A percentile compares a stretch with the other conserved stretches of the same genome.
phyloP scores from a whole-genome alignment of 2,888 invertebrate species.

The Spodoptera littoralis region DNA sequence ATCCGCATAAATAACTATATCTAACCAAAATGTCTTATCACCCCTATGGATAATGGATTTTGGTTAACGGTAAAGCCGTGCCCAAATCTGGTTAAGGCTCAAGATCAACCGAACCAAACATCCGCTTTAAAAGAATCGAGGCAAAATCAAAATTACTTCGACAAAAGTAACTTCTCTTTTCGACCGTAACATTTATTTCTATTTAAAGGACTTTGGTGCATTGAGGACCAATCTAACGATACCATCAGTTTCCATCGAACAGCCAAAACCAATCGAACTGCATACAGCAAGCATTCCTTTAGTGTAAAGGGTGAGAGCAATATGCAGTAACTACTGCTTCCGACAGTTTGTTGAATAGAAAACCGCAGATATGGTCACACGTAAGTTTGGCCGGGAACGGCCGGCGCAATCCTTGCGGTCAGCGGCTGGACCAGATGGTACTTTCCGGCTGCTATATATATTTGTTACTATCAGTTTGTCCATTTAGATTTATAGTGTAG shows the following conservation, averaged over 20 bases:
- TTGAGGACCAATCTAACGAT: not conserved
- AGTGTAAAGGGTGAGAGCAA: slow-evolving; percentile 50
- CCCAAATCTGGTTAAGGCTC: no score
- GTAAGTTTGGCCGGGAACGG: slow-evolving; percentile 36
- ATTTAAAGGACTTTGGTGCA: no score
- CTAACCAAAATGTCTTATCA: no score
- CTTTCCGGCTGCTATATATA: slow-evolving; percentile 23
- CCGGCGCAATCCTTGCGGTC: slow-evolving; percentile 16
- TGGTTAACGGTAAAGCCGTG: no score
- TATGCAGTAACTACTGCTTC: slow-evolving; percentile 61
- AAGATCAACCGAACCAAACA: no score
- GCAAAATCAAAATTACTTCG: no score
- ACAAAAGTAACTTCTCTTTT: no score
- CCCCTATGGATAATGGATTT: no score
- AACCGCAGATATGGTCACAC: slow-evolving; percentile 32
- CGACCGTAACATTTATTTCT: no score
- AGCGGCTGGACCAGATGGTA: slow-evolving; percentile 42
- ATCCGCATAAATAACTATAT: no score
- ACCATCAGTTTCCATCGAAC: not conserved
- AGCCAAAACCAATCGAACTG: slow-evolving; percentile 8
- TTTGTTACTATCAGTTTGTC: slow-evolving; percentile 6
- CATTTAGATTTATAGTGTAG: not conserved
- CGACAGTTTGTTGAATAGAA: slow-evolving; percentile 55
- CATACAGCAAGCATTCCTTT: slow-evolving; percentile 13
- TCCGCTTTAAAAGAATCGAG: no score